These are phyloP conservation scores for Ceratoteleas bidentatus DNA, from an alignment of 1,140 invertebrate genomes.

Conservation along the genomic window DNA sequence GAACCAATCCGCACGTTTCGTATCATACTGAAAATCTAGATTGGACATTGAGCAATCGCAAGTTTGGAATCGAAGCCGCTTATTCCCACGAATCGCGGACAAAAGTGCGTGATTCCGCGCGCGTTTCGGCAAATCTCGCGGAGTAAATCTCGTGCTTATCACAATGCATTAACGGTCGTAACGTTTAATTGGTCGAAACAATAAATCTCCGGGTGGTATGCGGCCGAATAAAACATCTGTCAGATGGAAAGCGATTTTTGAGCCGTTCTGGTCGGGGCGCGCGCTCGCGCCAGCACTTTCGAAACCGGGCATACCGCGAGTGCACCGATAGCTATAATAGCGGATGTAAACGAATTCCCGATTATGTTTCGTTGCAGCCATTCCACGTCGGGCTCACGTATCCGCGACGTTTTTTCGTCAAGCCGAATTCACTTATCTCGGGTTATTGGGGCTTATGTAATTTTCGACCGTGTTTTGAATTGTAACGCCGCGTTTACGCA, in stretches of 20 bases:
- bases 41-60: too few relatives aligned
- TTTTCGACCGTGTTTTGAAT: too few relatives aligned
- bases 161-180: slow-evolving; percentile 33
- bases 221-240: slow-evolving; percentile 26
- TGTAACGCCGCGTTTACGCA: too few relatives aligned
- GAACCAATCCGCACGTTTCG: background rate
- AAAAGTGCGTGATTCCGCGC: too few relatives aligned
- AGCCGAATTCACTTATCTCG: too few relatives aligned
- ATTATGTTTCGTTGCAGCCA: background rate
- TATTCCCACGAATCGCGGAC: too few relatives aligned
- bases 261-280: slow-evolving; percentile 22
- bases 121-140: too few relatives aligned
- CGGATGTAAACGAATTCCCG: slow-evolving; percentile 26
- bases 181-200: slow-evolving; percentile 54
- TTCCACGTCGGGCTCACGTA: background rate
- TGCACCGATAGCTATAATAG: slow-evolving; percentile 32
- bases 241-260: slow-evolving; percentile 42
- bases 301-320: slow-evolving; percentile 57
- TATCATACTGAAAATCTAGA: too few relatives aligned
- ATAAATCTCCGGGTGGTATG: slow-evolving; percentile 48
- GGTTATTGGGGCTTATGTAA: too few relatives aligned
- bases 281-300: slow-evolving; percentile 50
- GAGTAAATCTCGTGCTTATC: slow-evolving; percentile 50
- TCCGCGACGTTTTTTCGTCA: too few relatives aligned
- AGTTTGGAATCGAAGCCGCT: too few relatives aligned